phyloP scores from a whole-genome alignment of 2,797 vertebrate genomes.

The Harpagifer antarcticus region DNA sequence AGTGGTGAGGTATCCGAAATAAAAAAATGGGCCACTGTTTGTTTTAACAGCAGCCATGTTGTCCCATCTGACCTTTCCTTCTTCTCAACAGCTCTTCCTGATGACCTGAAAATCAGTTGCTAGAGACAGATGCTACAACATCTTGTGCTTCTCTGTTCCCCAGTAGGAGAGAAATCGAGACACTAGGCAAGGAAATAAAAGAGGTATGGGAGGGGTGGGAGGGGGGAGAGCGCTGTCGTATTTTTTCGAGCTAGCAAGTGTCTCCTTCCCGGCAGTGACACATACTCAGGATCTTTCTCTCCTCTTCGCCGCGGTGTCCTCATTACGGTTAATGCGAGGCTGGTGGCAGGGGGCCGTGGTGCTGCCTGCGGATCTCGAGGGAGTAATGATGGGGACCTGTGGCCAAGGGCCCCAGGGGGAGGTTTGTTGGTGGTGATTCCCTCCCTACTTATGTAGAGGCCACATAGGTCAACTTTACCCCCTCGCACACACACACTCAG shows the following conservation, averaged over 20 bases:
- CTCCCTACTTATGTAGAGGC: constrained; percentile 79
- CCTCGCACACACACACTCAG: constrained; percentile 23
- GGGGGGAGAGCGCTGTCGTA: constrained; percentile 3
- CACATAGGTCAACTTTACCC: constrained; percentile 70
- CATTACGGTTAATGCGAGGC: constrained; percentile 72
- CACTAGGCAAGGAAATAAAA: not conserved
- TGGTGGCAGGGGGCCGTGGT: constrained; percentile 59
- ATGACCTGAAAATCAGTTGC: constrained; percentile 57
- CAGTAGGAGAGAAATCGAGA: constrained; percentile 20
- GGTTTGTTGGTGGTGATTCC: constrained; percentile 76
- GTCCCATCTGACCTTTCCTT: constrained; percentile 26
- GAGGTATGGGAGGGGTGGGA: not conserved
- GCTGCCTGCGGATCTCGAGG: constrained; percentile 64
- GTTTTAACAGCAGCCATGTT: constrained; percentile 40
- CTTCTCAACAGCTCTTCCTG: constrained; percentile 57
- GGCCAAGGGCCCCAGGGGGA: constrained; percentile 73
- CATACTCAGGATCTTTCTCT: constrained; percentile 42
- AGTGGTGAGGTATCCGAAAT: not conserved
- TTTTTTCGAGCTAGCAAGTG: constrained; percentile 35
- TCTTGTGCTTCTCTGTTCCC: constrained; percentile 14
- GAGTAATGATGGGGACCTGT: constrained; percentile 78
- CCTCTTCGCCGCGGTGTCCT: constrained; percentile 61
- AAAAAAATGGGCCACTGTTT: constrained; percentile 22
- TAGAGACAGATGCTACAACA: constrained; percentile 53
- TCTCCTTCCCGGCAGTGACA: constrained; percentile 54